Evolutionary conservation across 2,888 invertebrate genomes (phyloP).

Genomic region (Aspidapion aeneum): DNA sequence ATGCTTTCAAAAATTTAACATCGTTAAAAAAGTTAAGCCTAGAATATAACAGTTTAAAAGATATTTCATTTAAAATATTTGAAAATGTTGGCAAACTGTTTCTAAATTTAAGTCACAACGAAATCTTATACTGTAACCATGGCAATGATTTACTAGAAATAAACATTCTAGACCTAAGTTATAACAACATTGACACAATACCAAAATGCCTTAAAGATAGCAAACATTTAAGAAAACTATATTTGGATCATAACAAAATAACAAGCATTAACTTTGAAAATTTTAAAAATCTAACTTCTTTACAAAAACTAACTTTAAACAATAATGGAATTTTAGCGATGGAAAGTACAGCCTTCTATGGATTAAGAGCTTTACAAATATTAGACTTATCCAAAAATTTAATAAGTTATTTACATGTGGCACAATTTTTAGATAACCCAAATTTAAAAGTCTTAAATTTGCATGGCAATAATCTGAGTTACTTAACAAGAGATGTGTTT

Average conservation of each 20-base stretch:
- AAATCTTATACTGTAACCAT: slow-evolving; percentile 48
- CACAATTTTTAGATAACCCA: slow-evolving; percentile 74
- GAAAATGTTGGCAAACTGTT: slow-evolving; percentile 68
- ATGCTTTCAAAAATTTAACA: slow-evolving; percentile 72
- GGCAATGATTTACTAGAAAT: slow-evolving; percentile 49
- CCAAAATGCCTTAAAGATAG: slow-evolving; percentile 65
- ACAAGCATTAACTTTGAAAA: slow-evolving; percentile 66
- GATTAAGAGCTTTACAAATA: slow-evolving; percentile 69
- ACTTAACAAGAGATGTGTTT: slow-evolving; percentile 73
- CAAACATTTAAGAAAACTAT: slow-evolving; percentile 63
- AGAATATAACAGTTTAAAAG: slow-evolving; percentile 71
- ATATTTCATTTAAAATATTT: slow-evolving; percentile 65
- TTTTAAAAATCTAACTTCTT: slow-evolving; percentile 62
- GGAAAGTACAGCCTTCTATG: slow-evolving; percentile 73
- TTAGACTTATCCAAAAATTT: slow-evolving; percentile 75
- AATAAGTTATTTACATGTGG: slow-evolving; percentile 71
- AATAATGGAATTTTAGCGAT: slow-evolving; percentile 70
- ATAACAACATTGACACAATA: slow-evolving; percentile 63
- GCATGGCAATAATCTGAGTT: slow-evolving; percentile 66
- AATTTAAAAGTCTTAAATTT: slow-evolving; percentile 70
- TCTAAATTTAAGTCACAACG: slow-evolving; percentile 73
- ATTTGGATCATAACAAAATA: slow-evolving; percentile 71
- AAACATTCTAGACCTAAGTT: slow-evolving; percentile 66
- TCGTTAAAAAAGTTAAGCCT: slow-evolving; percentile 74
- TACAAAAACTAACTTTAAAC: slow-evolving; percentile 47